A percentile compares a stretch with the other conserved stretches of the same genome.
Conservation (phyloP, 2,888 invertebrate species). For the Drosophila helvetica region DNA sequence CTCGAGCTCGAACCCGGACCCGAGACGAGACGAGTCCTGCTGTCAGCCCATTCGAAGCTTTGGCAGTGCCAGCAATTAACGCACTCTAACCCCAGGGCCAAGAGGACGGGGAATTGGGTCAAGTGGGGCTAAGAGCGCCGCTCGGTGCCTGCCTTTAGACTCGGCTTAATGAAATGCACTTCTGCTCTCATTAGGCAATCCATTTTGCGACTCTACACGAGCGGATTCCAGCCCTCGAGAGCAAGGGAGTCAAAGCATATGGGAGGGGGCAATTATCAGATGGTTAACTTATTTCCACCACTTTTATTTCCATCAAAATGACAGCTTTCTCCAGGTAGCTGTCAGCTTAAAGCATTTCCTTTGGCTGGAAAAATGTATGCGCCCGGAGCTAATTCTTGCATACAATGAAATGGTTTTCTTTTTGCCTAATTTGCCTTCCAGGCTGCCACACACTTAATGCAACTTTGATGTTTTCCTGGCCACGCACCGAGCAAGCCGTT, state of each 20-base stretch:
- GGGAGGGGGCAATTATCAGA: constrained; percentile 24
- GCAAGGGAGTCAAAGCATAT: constrained; percentile 5
- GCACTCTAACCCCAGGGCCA: constrained; percentile 47
- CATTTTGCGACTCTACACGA: constrained; percentile 58
- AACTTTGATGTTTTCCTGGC: constrained; percentile 67
- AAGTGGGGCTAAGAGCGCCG: constrained; percentile 50
- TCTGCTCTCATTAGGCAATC: constrained; percentile 74
- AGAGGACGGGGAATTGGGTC: constrained; percentile 58
- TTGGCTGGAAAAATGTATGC: constrained; percentile 10
- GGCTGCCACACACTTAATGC: constrained; percentile 59
- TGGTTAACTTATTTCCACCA: background rate
- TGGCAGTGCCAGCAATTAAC: constrained; percentile 67
- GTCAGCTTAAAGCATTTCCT: background rate
- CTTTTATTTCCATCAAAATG: background rate
- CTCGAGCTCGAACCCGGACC: no score
- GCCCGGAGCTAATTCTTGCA: background rate
- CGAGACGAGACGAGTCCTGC: background rate
- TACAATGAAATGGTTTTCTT: constrained; percentile 49
- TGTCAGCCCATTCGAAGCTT: constrained; percentile 54
- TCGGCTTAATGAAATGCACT: constrained; percentile 75
- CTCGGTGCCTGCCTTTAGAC: constrained; percentile 34
- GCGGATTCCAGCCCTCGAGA: constrained; percentile 12
- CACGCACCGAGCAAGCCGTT: constrained; percentile 30
- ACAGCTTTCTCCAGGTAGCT: constrained; percentile 1
- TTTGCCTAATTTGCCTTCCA: constrained; percentile 7